A percentile compares a stretch with the other conserved stretches of the same genome.
These are phyloP conservation scores for Stylophora pistillata DNA, from an alignment of 64 coral and sea anemone species.

Conservation along the genomic window DNA sequence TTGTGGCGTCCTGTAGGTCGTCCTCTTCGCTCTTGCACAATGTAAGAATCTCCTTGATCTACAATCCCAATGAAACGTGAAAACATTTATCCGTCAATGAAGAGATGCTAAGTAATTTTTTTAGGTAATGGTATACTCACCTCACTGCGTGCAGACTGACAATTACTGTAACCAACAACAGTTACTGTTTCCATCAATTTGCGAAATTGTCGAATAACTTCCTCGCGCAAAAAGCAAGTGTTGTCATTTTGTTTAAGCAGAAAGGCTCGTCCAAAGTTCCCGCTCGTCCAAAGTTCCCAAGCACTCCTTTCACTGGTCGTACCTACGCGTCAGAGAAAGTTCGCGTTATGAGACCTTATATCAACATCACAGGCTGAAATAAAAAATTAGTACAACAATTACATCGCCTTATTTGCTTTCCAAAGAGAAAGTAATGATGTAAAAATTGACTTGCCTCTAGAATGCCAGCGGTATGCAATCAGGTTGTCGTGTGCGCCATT, in stretches of 20 bases:
- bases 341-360: neutral
- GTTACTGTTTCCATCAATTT: constrained; percentile 19
- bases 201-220: neutral
- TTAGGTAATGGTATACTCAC: neutral
- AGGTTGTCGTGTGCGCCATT: constrained; percentile 45
- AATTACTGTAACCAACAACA: neutral
- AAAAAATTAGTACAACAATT: no score
- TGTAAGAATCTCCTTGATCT: neutral
- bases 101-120: neutral
- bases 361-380: neutral
- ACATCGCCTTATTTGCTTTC: no score
- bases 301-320: neutral
- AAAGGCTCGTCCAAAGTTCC: constrained; percentile 28
- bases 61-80: neutral
- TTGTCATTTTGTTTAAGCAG: neutral
- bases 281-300: constrained; percentile 33
- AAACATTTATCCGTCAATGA: neutral
- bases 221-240: neutral
- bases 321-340: neutral
- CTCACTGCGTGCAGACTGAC: neutral
- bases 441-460: constrained; percentile 17
- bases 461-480: constrained; percentile 60
- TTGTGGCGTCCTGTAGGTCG: neutral
- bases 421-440: no score
- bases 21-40: neutral